Base-by-base conservation (phyloP, 2,113 vertebrate genomes). In the Actenoides lindsayi region DNA sequence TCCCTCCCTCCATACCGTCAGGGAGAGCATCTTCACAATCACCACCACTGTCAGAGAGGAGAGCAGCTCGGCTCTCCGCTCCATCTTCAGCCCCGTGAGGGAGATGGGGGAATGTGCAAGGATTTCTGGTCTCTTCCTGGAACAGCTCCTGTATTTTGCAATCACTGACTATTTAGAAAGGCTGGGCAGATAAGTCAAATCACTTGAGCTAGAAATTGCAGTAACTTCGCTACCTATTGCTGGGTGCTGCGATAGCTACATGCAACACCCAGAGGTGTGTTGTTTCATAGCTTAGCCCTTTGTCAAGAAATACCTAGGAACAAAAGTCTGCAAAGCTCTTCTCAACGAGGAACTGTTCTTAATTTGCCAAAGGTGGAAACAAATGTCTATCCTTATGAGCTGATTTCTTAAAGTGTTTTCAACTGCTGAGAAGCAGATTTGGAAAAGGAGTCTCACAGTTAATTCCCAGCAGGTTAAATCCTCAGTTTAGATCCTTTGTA, bases 11-110 rank as follows among this genome's bases (percentile, higher is more conserved):
- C 57, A 13, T 19, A 31, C 30, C 54, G 14, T 3, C 30, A 76
- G 64, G 39, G 27, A 77, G 64, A 71, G 18, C 50, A 31, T 57
- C 75, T 30, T 51, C 10, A 44, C 54, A 16, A 37, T 18, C 12
- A 42, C 53, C 15, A 35, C 13, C 35, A 5, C 27, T 8, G 9
- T 20, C 17, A 5, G 35, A 74, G 19, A 35, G 27, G 44, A 41
- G 28, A 48, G 59, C 2, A 1, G 48, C 23, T 82, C 1, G 0
- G 33, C 33, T 44, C 23, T 53, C 13, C 3, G 2, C 9, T 75
- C 8, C 0, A 0, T 44, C 35, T 87, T 83, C 0, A 0, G 39
- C 35, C 30, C 14, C 1, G 6, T 35, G 62, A 75, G 4, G 42
- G 48, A 51, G 54, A 23, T 28, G 19, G 3, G 46, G 27, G 41